phyloP scores from a whole-genome alignment of 2,113 vertebrate genomes.

The Cheilinus undulatus region DNA sequence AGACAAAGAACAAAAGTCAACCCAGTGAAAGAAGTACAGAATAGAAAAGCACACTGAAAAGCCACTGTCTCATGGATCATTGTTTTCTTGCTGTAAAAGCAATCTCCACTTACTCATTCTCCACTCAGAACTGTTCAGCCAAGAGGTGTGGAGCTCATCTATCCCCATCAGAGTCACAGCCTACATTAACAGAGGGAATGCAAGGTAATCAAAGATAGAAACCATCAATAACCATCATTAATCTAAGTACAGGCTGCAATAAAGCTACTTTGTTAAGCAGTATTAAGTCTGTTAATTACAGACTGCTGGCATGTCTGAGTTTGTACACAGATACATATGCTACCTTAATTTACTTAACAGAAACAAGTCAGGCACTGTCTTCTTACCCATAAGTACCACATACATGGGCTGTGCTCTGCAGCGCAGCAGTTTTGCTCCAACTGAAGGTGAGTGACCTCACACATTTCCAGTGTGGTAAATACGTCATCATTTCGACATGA shows the following conservation, averaged over 20 bases:
- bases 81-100: not conserved
- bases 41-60: not conserved
- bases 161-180: constrained; percentile 80
- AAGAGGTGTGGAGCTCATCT: constrained; percentile 83
- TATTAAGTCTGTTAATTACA: too few relatives aligned
- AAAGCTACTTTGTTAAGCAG: not conserved
- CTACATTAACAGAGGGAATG: constrained; percentile 40
- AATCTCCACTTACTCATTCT: constrained; percentile 78
- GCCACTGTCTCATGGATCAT: not conserved
- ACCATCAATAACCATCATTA: constrained; percentile 3
- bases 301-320: too few relatives aligned
- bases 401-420: too few relatives aligned
- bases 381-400: too few relatives aligned
- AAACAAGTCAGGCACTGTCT: too few relatives aligned
- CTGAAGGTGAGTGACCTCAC: too few relatives aligned
- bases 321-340: too few relatives aligned
- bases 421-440: too few relatives aligned
- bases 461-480: too few relatives aligned
- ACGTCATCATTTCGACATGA: too few relatives aligned
- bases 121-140: constrained; percentile 72
- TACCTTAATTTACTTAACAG: too few relatives aligned
- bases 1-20: constrained; percentile 2
- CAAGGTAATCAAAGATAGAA: not conserved
- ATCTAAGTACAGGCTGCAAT: not conserved
- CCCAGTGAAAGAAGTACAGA: not conserved